Evolutionary conservation across 2,113 vertebrate genomes (phyloP).

Genomic region (Mohoua ochrocephala): DNA sequence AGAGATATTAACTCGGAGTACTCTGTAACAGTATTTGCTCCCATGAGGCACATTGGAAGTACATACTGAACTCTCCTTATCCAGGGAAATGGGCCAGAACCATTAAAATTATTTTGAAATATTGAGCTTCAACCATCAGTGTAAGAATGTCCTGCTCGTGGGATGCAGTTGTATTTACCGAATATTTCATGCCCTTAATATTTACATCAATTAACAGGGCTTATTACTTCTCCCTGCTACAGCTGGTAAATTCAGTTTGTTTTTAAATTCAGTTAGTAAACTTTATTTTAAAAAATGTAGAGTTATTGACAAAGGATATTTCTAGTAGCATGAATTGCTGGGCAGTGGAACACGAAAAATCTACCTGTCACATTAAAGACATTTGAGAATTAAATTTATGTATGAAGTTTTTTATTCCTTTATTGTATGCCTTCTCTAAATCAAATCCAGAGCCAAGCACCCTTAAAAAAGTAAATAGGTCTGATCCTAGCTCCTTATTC

Average conservation of each 20-base stretch:
- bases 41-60: neutral
- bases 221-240: neutral
- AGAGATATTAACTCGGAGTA: neutral
- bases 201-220: neutral
- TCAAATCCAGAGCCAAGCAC: neutral
- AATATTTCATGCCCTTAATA: neutral
- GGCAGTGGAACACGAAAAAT: neutral
- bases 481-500: neutral
- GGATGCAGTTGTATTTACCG: neutral
- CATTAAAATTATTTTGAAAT: neutral
- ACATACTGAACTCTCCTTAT: neutral
- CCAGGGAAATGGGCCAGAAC: neutral
- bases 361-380: neutral
- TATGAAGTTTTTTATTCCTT: neutral
- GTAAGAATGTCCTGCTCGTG: neutral
- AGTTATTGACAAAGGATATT: neutral
- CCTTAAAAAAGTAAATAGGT: neutral
- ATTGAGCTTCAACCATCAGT: neutral
- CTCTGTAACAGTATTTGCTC: neutral
- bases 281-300: neutral
- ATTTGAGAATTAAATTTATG: neutral
- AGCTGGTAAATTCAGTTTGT: neutral
- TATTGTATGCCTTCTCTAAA: neutral
- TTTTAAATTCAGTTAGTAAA: neutral
- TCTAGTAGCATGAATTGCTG: neutral